Evolutionary conservation across 2,797 vertebrate species (phyloP), one percentile per base, ranked within the genome.

Genomic region (Clarias laeviceps): DNA sequence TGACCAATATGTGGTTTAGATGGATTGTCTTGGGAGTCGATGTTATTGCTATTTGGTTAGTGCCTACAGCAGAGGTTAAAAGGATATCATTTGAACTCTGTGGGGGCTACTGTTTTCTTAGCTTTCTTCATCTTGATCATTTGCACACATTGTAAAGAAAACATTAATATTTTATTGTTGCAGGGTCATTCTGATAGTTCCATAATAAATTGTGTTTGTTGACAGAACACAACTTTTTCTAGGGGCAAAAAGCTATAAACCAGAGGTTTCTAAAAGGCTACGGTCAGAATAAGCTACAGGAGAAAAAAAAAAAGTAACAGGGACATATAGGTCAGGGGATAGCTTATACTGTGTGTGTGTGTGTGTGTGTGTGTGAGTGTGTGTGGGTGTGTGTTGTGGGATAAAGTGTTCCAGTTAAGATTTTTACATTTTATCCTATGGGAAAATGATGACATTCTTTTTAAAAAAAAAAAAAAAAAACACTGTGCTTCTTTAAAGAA

Each of bases 331-430:
- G 54, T 29, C 22, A 77, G 29, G 12, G 32, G n/a, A 34, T 57
- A 17, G 6, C 24, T 74, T 54, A 54, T 54, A n/a, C 15, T 56
- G 81, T 90, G 88, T 88, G 83, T 88, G 82, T 86, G 78, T 83
- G 88, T 83, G 40, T 40, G 34, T 12, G 22, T n/a, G 69, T 37
- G 34, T 70, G 34, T 70, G 9, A 32, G 7, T 69, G 29, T 65
- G 61, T 65, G 24, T 64, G 29, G 1, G 12, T n/a, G 69, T 18
- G 45, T 74, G 14, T 56, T 56, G 27, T 32, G 18, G 29, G 18
- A 32, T 59, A 22, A 77, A 57, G 32, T 12, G 8, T 59, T 32
- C 27, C 27, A 57, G 5, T 76, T 76, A 20, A 29, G 1, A 1
- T 18, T 22, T 57, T 57, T 76, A 20, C 18, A 76, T 76, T 76